Conservation (phyloP, 2,797 vertebrate species). For the Echeneis naucrates region DNA sequence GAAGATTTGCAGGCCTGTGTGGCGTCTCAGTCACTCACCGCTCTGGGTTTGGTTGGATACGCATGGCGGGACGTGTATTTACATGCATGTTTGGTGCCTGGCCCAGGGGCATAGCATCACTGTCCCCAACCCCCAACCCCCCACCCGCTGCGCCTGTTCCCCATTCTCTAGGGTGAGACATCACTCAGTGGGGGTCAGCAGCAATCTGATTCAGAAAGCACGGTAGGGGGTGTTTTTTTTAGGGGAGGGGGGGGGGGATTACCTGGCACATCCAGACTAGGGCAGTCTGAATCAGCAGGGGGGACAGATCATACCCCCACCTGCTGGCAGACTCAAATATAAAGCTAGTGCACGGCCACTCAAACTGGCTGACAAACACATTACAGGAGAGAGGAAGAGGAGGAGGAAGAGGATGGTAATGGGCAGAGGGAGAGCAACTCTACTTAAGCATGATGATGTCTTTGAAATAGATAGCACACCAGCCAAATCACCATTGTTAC, state of each 20-base stretch:
- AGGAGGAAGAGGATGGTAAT: constrained; percentile 34
- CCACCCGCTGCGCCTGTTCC: constrained; percentile 58
- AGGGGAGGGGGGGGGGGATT: constrained; percentile 54
- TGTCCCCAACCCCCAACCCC: constrained; percentile 59
- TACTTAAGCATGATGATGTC: constrained; percentile 59
- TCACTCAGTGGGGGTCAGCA: constrained; percentile 75
- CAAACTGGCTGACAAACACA: constrained; percentile 65
- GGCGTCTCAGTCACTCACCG: constrained; percentile 37
- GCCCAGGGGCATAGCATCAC: constrained; percentile 64
- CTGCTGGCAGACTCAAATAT: constrained; percentile 70
- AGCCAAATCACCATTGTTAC: constrained; percentile 57
- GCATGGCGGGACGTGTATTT: constrained; percentile 66
- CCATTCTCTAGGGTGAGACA: constrained; percentile 74
- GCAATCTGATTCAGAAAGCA: constrained; percentile 77
- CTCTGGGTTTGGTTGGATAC: constrained; percentile 36
- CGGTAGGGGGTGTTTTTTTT: constrained; percentile 63
- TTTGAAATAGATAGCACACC: constrained; percentile 67
- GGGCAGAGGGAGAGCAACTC: constrained; percentile 47
- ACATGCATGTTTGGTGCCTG: constrained; percentile 70
- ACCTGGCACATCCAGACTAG: constrained; percentile 74
- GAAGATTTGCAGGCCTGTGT: constrained; percentile 21
- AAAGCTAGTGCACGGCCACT: constrained; percentile 63
- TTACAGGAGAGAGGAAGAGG: constrained; percentile 27
- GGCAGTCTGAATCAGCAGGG: constrained; percentile 67
- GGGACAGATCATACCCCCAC: constrained; percentile 59